Conservation (phyloP, 2,888 invertebrate genomes). For the Tetrapedia diversipes region DNA sequence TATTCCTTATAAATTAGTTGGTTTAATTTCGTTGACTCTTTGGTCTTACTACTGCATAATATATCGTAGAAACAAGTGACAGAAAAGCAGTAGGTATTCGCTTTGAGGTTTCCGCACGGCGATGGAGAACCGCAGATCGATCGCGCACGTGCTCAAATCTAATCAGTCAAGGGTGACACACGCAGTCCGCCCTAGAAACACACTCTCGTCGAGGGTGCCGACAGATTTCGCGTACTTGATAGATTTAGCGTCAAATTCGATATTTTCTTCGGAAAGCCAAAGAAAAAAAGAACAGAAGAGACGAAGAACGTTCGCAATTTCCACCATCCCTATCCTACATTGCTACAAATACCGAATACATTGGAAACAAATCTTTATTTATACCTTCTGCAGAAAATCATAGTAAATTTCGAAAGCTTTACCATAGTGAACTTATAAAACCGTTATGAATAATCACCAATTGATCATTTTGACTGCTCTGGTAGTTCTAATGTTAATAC, state of each 20-base stretch:
- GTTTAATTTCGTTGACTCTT: no score
- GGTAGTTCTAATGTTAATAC: no score
- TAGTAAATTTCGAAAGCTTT: no score
- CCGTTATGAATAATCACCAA: no score
- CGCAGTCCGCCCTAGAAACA: constrained; percentile 45
- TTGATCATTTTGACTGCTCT: no score
- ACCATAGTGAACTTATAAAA: no score
- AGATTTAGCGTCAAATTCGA: neutral
- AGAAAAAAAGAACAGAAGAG: neutral
- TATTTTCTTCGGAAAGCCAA: neutral
- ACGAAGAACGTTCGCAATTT: neutral
- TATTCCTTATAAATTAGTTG: no score
- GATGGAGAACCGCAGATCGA: constrained; percentile 54
- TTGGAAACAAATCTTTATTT: no score
- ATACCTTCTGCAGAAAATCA: no score
- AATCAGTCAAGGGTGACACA: constrained; percentile 70
- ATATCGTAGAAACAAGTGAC: neutral
- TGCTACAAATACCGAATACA: no score
- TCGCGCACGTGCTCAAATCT: constrained; percentile 67
- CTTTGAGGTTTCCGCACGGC: constrained; percentile 32
- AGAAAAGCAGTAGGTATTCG: constrained; percentile 20
- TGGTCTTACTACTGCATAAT: no score
- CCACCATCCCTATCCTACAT: no score
- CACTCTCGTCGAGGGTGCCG: constrained; percentile 21
- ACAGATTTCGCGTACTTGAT: constrained; percentile 19